Percentiles rank a stretch among this genome's conserved stretches.
These are phyloP conservation scores for Carabus problematicus DNA, from an alignment of 2,888 invertebrate species.

Conservation along the genomic window DNA sequence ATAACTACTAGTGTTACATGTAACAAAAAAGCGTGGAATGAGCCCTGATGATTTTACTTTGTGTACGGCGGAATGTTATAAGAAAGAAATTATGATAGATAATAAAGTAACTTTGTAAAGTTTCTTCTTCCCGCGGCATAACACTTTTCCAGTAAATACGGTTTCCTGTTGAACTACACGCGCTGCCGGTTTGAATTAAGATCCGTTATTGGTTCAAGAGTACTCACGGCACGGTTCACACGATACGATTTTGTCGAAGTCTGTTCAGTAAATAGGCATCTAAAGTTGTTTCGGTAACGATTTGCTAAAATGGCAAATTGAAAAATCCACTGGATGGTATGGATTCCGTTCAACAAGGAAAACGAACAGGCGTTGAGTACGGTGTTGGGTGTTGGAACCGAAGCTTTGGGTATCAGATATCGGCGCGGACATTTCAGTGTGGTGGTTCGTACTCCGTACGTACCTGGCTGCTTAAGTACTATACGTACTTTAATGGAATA, in stretches of 20 bases:
- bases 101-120: conserved; percentile 12
- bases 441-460: conserved; percentile 9
- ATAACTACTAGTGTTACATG: conserved; percentile 1
- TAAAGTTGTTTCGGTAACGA: not conserved
- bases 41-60: conserved; percentile 1
- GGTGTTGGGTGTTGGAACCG: too few relatives aligned
- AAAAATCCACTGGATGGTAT: not conserved
- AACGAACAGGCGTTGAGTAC: not conserved
- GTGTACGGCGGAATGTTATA: not conserved
- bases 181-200: conserved; percentile 7
- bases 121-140: conserved; percentile 7
- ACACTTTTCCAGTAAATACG: conserved; percentile 10
- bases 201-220: not conserved
- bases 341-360: not conserved
- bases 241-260: too few relatives aligned
- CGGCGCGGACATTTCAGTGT: too few relatives aligned
- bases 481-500: conserved; percentile 39
- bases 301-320: conserved; percentile 15
- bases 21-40: conserved; percentile 13
- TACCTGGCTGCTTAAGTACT: conserved; percentile 33
- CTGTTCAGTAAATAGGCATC: conserved; percentile 10
- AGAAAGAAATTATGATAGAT: conserved; percentile 12
- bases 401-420: too few relatives aligned
- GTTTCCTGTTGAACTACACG: conserved; percentile 17
- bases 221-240: not conserved